Conservation (phyloP, 2,797 vertebrate genomes). For the Erithacus rubecula region DNA sequence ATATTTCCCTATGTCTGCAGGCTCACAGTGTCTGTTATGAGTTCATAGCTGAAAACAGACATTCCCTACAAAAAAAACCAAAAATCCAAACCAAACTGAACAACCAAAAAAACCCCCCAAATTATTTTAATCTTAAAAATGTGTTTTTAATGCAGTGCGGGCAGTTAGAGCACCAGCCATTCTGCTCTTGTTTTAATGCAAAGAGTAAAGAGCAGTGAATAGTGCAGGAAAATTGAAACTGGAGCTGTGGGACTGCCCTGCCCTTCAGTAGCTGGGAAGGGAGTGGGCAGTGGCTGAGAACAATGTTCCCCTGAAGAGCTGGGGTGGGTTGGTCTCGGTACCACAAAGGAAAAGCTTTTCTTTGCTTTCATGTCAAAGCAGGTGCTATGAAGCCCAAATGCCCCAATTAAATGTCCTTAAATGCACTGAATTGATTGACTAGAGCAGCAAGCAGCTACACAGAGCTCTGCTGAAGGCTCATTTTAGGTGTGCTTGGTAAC, state of each 20-base stretch:
- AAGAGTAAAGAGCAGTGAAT: background rate
- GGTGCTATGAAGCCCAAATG: background rate
- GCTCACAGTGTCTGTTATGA: background rate
- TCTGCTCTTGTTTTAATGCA: background rate
- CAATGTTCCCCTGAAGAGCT: background rate
- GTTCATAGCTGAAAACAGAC: background rate
- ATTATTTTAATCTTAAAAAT: background rate
- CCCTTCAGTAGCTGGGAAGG: background rate
- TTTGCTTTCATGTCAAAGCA: background rate
- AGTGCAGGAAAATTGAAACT: background rate
- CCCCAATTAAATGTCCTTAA: background rate
- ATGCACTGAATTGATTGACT: background rate
- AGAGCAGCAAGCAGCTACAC: background rate
- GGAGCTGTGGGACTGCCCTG: background rate
- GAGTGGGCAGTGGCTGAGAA: background rate
- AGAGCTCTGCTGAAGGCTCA: background rate
- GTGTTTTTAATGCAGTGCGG: accelerated
- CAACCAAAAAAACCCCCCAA: accelerated
- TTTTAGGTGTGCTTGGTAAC: background rate
- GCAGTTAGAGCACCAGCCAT: background rate
- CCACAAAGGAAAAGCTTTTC: background rate
- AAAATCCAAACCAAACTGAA: background rate
- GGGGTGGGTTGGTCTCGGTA: accelerated
- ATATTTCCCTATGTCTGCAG: background rate
- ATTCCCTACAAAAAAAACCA: no score